Conservation (phyloP, 2,797 vertebrate genomes). For the Huso huso region DNA sequence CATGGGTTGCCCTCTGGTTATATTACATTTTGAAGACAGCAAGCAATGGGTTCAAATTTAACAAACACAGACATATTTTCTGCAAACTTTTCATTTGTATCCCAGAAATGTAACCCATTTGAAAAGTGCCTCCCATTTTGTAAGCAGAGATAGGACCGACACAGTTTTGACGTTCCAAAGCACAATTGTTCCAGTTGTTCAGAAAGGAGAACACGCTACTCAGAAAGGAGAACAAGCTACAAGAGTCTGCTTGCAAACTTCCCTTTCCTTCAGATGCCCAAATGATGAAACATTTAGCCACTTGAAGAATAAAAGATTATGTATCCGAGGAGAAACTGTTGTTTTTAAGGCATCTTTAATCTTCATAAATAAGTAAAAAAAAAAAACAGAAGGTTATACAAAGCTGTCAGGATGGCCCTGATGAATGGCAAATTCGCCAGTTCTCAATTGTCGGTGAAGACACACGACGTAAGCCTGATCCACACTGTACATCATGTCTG, state of each 20-base stretch:
- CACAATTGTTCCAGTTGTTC: conserved; percentile 18
- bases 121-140: too few relatives aligned
- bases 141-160: too few relatives aligned
- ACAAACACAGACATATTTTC: too few relatives aligned
- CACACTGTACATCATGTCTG: conserved; percentile 61
- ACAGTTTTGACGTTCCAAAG: too few relatives aligned
- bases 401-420: conserved; percentile 57
- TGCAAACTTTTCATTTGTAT: too few relatives aligned
- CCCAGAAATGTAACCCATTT: too few relatives aligned
- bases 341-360: conserved; percentile 64
- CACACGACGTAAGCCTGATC: conserved; percentile 44
- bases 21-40: too few relatives aligned
- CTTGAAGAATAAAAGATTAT: conserved; percentile 50
- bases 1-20: too few relatives aligned
- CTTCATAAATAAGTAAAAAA: conserved; percentile 64
- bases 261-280: conserved; percentile 29
- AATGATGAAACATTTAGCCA: conserved; percentile 44
- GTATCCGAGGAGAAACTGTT: conserved; percentile 48
- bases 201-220: not conserved
- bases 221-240: too few relatives aligned
- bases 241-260: not conserved
- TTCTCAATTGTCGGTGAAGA: conserved; percentile 53
- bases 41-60: too few relatives aligned
- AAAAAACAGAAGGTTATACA: conserved; percentile 51
- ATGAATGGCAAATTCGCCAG: conserved; percentile 54